Evolutionary conservation across 2,113 vertebrate genomes (phyloP).

Genomic region (Ia io): DNA sequence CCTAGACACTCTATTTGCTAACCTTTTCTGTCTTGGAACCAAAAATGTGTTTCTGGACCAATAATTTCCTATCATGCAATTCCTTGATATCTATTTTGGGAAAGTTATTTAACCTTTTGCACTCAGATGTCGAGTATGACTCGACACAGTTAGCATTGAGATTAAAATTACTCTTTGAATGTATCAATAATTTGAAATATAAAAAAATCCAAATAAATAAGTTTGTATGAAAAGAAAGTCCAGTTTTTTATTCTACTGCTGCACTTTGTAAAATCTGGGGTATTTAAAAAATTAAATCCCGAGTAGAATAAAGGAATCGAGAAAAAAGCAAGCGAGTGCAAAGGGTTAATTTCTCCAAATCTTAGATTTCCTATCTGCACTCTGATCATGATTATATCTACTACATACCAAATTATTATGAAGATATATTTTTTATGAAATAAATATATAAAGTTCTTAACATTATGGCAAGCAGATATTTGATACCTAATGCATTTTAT

Average conservation of each 20-base stretch:
- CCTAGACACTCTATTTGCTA: neutral
- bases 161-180: no score
- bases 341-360: neutral
- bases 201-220: no score
- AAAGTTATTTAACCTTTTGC: neutral
- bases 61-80: neutral
- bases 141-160: no score
- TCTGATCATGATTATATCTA: neutral
- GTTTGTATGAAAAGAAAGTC: no score
- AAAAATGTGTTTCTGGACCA: neutral
- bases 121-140: no score
- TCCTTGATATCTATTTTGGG: neutral
- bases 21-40: neutral
- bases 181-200: no score
- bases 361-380: neutral
- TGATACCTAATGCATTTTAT: neutral
- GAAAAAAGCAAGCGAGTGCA: no score
- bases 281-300: no score
- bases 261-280: no score
- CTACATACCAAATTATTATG: neutral
- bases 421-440: neutral
- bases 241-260: no score
- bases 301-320: no score
- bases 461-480: neutral
- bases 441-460: neutral